A percentile compares a stretch with the other conserved stretches of the same genome.
phyloP scores from a whole-genome alignment of 2,797 vertebrate species.

The Acanthurus tractus region DNA sequence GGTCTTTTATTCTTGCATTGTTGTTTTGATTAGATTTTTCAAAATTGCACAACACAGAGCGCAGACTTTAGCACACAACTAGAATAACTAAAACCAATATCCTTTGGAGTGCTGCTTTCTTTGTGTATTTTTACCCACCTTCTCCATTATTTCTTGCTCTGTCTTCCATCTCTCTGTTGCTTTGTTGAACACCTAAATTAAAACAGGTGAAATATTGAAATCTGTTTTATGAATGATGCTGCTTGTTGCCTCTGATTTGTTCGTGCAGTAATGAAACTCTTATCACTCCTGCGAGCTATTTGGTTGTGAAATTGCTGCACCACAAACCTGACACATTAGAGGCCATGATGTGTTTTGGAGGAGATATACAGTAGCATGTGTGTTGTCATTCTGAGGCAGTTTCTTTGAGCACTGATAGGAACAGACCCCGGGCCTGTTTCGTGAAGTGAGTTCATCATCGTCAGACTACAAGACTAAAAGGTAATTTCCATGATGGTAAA shows the following conservation, averaged over 20 bases:
- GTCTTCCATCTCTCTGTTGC: constrained; percentile 70
- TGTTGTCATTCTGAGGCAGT: constrained; percentile 69
- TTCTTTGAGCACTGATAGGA: constrained; percentile 69
- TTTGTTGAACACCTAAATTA: constrained; percentile 84
- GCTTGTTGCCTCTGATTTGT: constrained; percentile 86
- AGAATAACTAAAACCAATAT: constrained; percentile 79
- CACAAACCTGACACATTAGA: constrained; percentile 79
- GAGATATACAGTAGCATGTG: constrained; percentile 72
- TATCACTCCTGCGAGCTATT: constrained; percentile 83
- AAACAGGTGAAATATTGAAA: constrained; percentile 85
- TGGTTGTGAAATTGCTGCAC: constrained; percentile 84
- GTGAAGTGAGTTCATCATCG: constrained; percentile 61
- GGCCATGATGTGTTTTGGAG: constrained; percentile 79
- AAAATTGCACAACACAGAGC: constrained; percentile 74
- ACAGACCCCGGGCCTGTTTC: constrained; percentile 59
- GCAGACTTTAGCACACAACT: constrained; percentile 69
- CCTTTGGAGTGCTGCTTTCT: constrained; percentile 73
- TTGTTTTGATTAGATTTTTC: constrained; percentile 84
- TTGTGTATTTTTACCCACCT: constrained; percentile 73
- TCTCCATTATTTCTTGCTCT: constrained; percentile 73
- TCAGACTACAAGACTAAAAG: constrained; percentile 52
- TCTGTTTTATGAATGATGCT: constrained; percentile 79
- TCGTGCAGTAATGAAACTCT: constrained; percentile 83
- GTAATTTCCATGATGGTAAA: constrained; percentile 61
- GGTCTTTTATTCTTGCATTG: constrained; percentile 74